Evolutionary conservation across 2,113 vertebrate species (phyloP).

Genomic region (Maccullochella peelii): DNA sequence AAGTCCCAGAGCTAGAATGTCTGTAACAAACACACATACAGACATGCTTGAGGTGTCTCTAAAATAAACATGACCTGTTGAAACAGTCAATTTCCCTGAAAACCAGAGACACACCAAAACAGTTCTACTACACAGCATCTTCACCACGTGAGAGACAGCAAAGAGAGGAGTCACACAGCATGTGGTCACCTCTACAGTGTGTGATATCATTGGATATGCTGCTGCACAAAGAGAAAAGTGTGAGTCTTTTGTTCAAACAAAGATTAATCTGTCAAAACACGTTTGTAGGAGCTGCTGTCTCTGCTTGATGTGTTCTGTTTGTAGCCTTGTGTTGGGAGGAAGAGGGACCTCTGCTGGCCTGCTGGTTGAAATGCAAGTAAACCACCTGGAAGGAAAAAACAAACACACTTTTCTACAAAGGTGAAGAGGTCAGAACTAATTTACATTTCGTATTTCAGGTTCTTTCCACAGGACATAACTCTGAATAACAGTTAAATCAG

Average conservation of each 20-base stretch:
- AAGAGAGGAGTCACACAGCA: background rate
- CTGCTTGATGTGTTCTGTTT: background rate
- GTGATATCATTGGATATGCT: background rate
- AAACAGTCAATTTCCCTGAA: background rate
- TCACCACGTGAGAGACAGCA: background rate
- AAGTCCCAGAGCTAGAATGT: too few species aligned
- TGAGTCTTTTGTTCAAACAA: fast-evolving
- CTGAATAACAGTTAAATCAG: too few species aligned
- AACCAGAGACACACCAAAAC: constrained; percentile 53
- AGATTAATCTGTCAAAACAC: background rate
- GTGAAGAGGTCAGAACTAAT: background rate
- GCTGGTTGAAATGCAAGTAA: constrained; percentile 6
- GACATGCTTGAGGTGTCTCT: background rate
- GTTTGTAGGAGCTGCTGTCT: background rate
- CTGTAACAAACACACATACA: background rate
- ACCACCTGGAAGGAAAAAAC: background rate
- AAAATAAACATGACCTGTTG: constrained; percentile 10
- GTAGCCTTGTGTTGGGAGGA: background rate
- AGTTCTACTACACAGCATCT: constrained; percentile 37
- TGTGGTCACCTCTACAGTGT: fast-evolving
- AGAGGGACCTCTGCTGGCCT: constrained; percentile 55
- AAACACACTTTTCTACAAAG: background rate
- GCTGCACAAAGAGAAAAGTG: background rate
- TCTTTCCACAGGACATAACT: too few species aligned
- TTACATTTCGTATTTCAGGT: too few species aligned